These are phyloP conservation scores for Crotalus tigris DNA, from an alignment of 2,113 vertebrate genomes.

Conservation along the genomic window DNA sequence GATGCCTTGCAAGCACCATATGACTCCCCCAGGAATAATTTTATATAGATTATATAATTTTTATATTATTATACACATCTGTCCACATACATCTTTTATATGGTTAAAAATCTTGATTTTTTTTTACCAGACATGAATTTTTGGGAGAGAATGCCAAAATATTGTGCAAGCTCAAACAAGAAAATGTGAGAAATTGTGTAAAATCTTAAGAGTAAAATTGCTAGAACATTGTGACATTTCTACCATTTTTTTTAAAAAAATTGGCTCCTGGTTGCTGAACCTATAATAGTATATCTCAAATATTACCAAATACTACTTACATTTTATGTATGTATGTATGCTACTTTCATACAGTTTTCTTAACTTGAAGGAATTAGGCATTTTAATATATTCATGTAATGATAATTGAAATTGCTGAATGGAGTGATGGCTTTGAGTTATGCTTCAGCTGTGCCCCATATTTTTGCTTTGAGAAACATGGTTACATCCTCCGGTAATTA, in stretches of 20 bases:
- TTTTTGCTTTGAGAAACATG: neutral
- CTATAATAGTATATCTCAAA: neutral
- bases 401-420: neutral
- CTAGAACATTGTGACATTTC: neutral
- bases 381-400: neutral
- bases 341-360: neutral
- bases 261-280: neutral
- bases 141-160: neutral
- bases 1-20: neutral
- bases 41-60: neutral
- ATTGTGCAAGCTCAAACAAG: neutral
- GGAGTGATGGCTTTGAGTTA: neutral
- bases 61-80: neutral
- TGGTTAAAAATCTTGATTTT: neutral
- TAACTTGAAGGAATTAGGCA: neutral
- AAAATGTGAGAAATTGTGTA: neutral
- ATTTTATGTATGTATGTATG: neutral
- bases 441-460: neutral
- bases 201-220: neutral
- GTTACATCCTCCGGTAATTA: neutral
- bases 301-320: neutral
- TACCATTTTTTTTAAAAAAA: neutral
- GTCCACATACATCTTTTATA: neutral
- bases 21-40: neutral
- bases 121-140: neutral